A percentile compares a stretch with the other conserved stretches of the same genome.
Conservation (phyloP, 2,888 invertebrate genomes). For the Agrotis ipsilon region DNA sequence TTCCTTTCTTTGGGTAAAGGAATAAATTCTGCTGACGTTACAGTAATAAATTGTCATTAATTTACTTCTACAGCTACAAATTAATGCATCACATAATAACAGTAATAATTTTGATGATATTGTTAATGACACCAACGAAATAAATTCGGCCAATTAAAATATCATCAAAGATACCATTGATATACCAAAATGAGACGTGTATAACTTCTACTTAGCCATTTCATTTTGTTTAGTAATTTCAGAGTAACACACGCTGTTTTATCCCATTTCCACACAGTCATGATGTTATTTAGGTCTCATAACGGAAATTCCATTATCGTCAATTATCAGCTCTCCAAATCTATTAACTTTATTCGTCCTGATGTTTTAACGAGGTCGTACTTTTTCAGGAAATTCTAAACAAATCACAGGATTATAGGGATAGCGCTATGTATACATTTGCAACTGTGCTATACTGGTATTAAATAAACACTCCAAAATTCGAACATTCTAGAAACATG, state of each 20-base stretch:
- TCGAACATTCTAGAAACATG: not conserved
- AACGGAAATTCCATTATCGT: not conserved
- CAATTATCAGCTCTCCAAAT: not conserved
- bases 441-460: not conserved
- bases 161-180: not conserved
- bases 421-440: too few relatives aligned
- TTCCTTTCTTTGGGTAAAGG: slow-evolving; percentile 18
- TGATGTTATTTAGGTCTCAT: too few relatives aligned
- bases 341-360: not conserved
- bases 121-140: not conserved
- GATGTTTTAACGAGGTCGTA: not conserved
- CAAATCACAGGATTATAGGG: not conserved
- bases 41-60: slow-evolving; percentile 20
- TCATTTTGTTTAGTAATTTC: too few relatives aligned
- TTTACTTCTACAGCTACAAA: not conserved
- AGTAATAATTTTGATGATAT: not conserved
- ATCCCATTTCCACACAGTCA: not conserved
- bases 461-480: not conserved
- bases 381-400: not conserved
- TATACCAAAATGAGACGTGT: not conserved
- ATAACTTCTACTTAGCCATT: too few relatives aligned
- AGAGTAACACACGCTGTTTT: not conserved
- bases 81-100: not conserved
- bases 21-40: slow-evolving; percentile 12
- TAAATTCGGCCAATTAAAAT: not conserved